Evolutionary conservation across 2,797 vertebrate species (phyloP).

Genomic region (Cuniculus paca): DNA sequence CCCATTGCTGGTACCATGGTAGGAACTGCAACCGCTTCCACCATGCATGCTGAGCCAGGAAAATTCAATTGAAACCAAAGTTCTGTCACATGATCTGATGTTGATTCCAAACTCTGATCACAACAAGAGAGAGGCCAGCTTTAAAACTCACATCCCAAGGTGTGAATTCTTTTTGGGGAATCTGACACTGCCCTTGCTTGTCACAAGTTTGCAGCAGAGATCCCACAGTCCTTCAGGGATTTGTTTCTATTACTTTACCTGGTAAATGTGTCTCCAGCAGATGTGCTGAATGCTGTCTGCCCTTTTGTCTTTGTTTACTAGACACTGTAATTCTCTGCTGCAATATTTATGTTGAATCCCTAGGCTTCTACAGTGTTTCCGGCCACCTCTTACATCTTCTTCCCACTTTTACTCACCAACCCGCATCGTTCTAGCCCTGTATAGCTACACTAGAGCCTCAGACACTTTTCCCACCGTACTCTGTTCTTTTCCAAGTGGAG

Average conservation of each 20-base stretch:
- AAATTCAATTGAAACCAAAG: not conserved
- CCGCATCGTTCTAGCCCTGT: not conserved
- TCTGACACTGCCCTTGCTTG: not conserved
- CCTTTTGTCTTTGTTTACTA: slow-evolving; percentile 27
- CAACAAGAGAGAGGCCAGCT: not conserved
- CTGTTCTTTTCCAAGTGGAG: not conserved
- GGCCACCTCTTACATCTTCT: not conserved
- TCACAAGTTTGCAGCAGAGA: not conserved
- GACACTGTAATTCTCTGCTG: not conserved
- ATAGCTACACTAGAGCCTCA: not conserved
- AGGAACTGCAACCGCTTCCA: not conserved
- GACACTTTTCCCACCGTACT: not conserved
- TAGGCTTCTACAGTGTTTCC: not conserved
- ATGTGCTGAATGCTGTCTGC: not conserved
- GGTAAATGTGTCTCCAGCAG: not conserved
- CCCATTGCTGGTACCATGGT: not conserved
- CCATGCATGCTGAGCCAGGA: not conserved
- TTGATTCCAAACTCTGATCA: not conserved
- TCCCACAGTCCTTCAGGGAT: not conserved
- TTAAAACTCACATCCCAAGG: not conserved
- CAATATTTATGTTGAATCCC: slow-evolving; percentile 25
- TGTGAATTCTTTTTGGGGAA: not conserved
- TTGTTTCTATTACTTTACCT: not conserved
- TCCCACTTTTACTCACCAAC: not conserved
- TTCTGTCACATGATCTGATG: not conserved